phyloP scores from a whole-genome alignment of 2,113 vertebrate species.

The Tauraco erythrolophus region DNA sequence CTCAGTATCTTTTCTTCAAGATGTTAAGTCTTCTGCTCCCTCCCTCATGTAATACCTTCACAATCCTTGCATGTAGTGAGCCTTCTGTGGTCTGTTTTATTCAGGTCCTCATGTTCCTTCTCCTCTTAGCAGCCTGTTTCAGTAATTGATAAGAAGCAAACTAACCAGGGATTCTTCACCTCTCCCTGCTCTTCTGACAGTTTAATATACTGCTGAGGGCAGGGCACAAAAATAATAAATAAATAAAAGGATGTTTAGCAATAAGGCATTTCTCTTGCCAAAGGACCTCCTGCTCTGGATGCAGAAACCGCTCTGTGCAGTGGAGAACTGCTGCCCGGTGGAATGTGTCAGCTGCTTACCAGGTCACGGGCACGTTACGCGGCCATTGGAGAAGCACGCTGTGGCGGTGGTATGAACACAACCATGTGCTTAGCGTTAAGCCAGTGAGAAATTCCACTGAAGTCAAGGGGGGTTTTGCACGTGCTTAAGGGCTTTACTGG shows the following conservation, averaged over 20 bases:
- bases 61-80: not conserved
- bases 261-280: not conserved
- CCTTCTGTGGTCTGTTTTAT: not conserved
- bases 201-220: not conserved
- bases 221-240: not conserved
- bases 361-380: not conserved
- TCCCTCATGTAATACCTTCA: not conserved
- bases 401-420: not conserved
- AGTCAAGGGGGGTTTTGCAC: conserved; percentile 52
- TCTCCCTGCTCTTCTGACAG: not conserved
- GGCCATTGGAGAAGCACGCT: not conserved
- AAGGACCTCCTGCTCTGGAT: not conserved
- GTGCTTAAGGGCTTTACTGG: conserved; percentile 67
- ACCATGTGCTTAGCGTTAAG: conserved; percentile 51
- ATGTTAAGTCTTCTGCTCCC: not conserved
- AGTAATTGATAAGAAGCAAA: not conserved
- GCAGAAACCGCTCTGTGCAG: not conserved
- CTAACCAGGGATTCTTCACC: not conserved
- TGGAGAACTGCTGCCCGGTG: conserved; percentile 1
- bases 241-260: not conserved
- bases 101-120: not conserved
- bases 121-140: not conserved
- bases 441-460: conserved; percentile 69
- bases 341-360: conserved; percentile 64
- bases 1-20: not conserved